Evolutionary conservation across 2,888 invertebrate genomes (phyloP), one percentile per base, ranked within the genome.

Genomic region (Sarcophaga caerulescens): DNA sequence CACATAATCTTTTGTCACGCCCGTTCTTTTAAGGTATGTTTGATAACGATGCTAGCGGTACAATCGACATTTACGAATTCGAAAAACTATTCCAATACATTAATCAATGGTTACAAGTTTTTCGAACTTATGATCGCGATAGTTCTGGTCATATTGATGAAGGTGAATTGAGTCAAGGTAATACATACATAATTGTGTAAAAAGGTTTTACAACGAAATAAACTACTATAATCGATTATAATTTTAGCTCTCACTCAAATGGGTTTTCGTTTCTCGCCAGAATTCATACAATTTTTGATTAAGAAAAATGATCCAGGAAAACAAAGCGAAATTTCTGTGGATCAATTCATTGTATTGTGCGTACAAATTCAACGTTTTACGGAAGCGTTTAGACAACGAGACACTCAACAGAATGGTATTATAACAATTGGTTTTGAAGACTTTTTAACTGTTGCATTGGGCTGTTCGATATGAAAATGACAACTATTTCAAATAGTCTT

Each of bases 381-480:
- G 52, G 98, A 98, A 91, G 97, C 97, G 25, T 99, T 99, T 92
- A 94, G 96, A 90, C 94, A 94, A 79, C 95, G 96, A 76, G 98
- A 99, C 92, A 94, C 95, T 0, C 96, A 97, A 89, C 95, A 96
- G 93, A 96, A 95, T 89, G 99, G 98, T 57, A 94, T 95, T 10
- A 97, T 99, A 76, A 96, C 96, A 2, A 96, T 98, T 90, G 95
- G 94, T 44, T 99, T 98, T 91, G 99, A 99, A 94, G 98, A 99
- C 91, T 99, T 98, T 90, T 94, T 99, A 69, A 95, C 95, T 85
- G 95, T 98, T 89, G 97, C 97, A 52, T 94, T 98, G 66, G 96
- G 95, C 90, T 96, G 96, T 92, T 95, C 96, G 1, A 87, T 89
- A 75, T 89, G 83, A 88, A 75, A 63, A 8, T 62, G 17, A 52